Conservation (phyloP, 2,797 vertebrate species). For the Lacerta viridis region DNA sequence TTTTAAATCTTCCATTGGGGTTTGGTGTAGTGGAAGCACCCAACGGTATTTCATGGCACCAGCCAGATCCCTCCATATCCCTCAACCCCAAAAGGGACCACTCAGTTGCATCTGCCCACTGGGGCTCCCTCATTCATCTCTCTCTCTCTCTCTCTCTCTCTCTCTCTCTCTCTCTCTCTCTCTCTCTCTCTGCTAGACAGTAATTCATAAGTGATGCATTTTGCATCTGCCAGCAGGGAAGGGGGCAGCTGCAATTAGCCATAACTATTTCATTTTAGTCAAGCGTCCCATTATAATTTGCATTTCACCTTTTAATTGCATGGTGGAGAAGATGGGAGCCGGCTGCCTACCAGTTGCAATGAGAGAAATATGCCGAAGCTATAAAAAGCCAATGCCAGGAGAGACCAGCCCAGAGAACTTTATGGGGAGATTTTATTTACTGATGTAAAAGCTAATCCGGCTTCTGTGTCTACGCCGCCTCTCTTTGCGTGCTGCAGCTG, state of each 20-base stretch:
- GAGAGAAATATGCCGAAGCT: slow-evolving; percentile 70
- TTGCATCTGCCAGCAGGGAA: slow-evolving; percentile 18
- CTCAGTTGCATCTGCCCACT: background rate
- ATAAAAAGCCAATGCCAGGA: slow-evolving; percentile 69
- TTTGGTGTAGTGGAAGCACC: too few relatives aligned
- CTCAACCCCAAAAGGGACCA: too few relatives aligned
- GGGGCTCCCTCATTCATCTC: background rate
- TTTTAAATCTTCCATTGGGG: background rate
- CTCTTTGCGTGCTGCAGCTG: background rate
- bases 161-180: rapidly evolving
- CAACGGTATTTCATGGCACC: background rate
- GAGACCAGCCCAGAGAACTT: slow-evolving; percentile 68
- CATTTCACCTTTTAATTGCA: slow-evolving; percentile 69
- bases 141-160: too few relatives aligned
- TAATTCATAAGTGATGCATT: background rate
- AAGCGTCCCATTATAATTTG: slow-evolving; percentile 73
- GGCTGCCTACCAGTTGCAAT: slow-evolving; percentile 56
- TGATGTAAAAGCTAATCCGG: slow-evolving; percentile 52
- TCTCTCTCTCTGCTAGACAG: background rate
- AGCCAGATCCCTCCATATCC: too few relatives aligned
- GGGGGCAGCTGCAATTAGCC: slow-evolving; percentile 42
- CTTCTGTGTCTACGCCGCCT: background rate
- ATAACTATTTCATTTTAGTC: slow-evolving; percentile 71
- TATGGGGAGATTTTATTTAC: slow-evolving; percentile 74
- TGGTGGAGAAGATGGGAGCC: slow-evolving; percentile 36